These are phyloP conservation scores for Lanius ludovicianus DNA, from an alignment of 2,113 vertebrate species.

Conservation along the genomic window DNA sequence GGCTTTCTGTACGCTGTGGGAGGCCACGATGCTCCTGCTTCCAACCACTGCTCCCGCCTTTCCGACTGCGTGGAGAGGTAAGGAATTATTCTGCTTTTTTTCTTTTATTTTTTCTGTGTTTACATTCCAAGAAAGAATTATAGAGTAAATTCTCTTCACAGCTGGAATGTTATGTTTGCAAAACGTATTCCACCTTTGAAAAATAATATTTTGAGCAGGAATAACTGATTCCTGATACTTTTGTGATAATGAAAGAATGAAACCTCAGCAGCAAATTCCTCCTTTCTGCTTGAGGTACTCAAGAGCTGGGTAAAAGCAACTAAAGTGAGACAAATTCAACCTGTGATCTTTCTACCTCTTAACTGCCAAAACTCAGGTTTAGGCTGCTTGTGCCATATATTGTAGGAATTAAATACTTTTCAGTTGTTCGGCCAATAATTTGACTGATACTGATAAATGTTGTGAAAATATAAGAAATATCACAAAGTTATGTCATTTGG, in stretches of 20 bases:
- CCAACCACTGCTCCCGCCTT: slow-evolving; percentile 91
- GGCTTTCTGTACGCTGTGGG: slow-evolving; percentile 92
- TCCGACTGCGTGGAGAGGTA: slow-evolving; percentile 95
- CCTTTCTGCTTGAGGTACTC: background rate
- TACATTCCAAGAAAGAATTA: background rate
- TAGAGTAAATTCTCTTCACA: background rate
- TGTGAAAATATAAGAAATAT: background rate
- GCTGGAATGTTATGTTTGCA: background rate
- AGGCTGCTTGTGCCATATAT: background rate
- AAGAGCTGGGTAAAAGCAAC: background rate
- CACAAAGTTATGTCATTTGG: background rate
- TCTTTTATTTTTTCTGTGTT: too few species aligned
- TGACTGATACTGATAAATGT: background rate
- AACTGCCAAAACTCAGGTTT: background rate
- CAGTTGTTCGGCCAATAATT: background rate
- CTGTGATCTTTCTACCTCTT: background rate
- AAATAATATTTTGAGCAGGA: background rate
- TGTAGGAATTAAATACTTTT: background rate
- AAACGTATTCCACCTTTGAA: accelerated
- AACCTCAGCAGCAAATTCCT: background rate
- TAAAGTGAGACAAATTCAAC: background rate
- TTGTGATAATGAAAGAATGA: background rate
- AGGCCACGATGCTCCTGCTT: slow-evolving; percentile 92
- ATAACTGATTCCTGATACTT: background rate
- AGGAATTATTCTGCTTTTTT: accelerated